Evolutionary conservation across 2,888 invertebrate genomes (phyloP).

Genomic region (Chrysomela aeneicollis): DNA sequence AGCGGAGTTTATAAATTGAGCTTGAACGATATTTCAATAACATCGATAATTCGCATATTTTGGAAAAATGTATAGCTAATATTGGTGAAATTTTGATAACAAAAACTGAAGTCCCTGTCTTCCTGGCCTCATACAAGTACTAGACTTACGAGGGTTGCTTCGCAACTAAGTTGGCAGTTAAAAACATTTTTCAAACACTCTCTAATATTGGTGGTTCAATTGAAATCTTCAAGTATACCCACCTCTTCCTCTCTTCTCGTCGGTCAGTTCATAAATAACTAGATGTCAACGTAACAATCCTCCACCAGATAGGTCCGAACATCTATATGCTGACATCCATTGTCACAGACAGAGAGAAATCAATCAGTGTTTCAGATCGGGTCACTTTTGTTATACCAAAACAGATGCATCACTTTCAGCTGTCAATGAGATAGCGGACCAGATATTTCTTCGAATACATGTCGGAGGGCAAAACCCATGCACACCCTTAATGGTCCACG

Average conservation of each 20-base stretch:
- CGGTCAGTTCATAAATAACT: background rate
- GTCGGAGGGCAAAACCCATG: conserved; percentile 6
- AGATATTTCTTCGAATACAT: conserved; percentile 27
- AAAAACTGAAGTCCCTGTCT: too few relatives aligned
- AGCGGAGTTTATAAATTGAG: too few relatives aligned
- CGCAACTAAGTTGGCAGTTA: too few relatives aligned
- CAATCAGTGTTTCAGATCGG: conserved; percentile 56
- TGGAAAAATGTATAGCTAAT: too few relatives aligned
- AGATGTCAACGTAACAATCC: conserved; percentile 6
- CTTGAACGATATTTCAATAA: too few relatives aligned
- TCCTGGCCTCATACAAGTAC: too few relatives aligned
- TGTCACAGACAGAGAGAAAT: conserved; percentile 48
- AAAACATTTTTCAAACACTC: too few relatives aligned
- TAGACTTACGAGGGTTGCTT: too few relatives aligned
- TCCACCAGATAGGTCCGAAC: conserved; percentile 18
- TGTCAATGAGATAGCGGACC: conserved; percentile 54
- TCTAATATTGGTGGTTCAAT: too few relatives aligned
- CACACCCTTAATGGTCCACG: conserved; percentile 29
- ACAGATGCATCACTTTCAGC: conserved; percentile 59
- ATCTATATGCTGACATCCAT: conserved; percentile 31
- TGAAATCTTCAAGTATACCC: background rate
- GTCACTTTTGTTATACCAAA: conserved; percentile 55
- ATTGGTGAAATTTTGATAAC: too few relatives aligned
- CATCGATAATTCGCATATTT: too few relatives aligned
- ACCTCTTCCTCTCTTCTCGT: background rate